phyloP scores from a whole-genome alignment of 2,797 vertebrate genomes.

The Pseudochirops cupreus region DNA sequence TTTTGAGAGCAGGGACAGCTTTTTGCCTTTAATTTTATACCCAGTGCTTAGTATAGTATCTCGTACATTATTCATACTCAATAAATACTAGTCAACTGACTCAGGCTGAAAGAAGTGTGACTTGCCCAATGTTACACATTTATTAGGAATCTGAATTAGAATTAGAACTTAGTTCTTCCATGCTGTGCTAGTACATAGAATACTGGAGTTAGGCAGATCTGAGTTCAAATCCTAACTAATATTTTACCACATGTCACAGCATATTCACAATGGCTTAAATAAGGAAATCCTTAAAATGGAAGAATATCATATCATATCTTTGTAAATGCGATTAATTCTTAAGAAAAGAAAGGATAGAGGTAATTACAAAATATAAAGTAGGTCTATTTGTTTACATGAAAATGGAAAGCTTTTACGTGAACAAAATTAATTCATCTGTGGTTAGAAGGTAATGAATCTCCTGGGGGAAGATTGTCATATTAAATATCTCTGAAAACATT shows the following conservation, averaged over 20 bases:
- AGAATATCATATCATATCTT: not conserved
- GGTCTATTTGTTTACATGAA: not conserved
- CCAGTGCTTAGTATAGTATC: not conserved
- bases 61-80: not conserved
- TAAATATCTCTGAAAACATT: not conserved
- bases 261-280: not conserved
- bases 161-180: not conserved
- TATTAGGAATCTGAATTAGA: not conserved
- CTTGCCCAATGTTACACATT: not conserved
- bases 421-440: not conserved
- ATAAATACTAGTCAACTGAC: not conserved
- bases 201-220: not conserved
- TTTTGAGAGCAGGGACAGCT: no score
- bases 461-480: not conserved
- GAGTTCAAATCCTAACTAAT: no score
- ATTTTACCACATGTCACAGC: not conserved
- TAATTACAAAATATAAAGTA: not conserved
- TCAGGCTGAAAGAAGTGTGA: not conserved
- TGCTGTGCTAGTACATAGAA: not conserved
- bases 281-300: not conserved
- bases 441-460: not conserved
- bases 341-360: not conserved
- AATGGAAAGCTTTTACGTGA: not conserved
- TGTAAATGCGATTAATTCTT: not conserved
- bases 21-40: no score